Conservation (phyloP, 2,113 vertebrate genomes). For the Periophthalmodon schlosseri region DNA sequence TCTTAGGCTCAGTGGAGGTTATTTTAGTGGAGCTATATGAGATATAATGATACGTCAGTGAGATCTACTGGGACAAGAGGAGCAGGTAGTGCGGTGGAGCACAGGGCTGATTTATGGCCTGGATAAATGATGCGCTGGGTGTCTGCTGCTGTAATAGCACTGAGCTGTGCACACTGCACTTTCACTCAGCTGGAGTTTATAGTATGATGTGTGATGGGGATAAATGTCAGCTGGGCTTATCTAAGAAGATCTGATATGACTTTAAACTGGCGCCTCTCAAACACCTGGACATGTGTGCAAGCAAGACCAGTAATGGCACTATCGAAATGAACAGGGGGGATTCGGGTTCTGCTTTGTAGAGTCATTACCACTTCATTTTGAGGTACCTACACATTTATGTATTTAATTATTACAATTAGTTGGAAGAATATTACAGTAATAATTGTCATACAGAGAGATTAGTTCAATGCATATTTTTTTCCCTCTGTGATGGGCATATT, state of each 20-base stretch:
- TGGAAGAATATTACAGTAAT: background rate
- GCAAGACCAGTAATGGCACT: conserved; percentile 37
- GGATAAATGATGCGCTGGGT: conserved; percentile 76
- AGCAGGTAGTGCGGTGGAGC: conserved; percentile 69
- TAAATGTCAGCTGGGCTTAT: conserved; percentile 73
- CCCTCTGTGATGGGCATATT: background rate
- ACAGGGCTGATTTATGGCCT: conserved; percentile 73
- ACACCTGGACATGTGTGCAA: conserved; percentile 56
- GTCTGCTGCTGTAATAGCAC: conserved; percentile 72
- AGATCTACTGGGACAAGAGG: conserved; percentile 69
- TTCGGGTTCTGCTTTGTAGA: conserved; percentile 24
- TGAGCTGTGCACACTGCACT: conserved; percentile 63
- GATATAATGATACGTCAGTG: conserved; percentile 72
- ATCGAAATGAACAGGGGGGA: conserved; percentile 10
- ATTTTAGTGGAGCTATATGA: conserved; percentile 69
- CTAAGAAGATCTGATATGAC: conserved; percentile 70
- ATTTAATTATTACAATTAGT: background rate
- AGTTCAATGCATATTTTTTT: background rate
- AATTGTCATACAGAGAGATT: background rate
- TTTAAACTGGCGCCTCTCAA: conserved; percentile 66
- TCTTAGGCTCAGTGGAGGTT: conserved; percentile 61
- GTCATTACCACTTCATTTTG: conserved; percentile 19
- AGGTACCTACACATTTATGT: background rate
- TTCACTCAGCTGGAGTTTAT: conserved; percentile 72
- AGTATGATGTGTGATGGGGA: conserved; percentile 70